Evolutionary conservation across 2,888 invertebrate species (phyloP).

Genomic region (Phalera bucephala): DNA sequence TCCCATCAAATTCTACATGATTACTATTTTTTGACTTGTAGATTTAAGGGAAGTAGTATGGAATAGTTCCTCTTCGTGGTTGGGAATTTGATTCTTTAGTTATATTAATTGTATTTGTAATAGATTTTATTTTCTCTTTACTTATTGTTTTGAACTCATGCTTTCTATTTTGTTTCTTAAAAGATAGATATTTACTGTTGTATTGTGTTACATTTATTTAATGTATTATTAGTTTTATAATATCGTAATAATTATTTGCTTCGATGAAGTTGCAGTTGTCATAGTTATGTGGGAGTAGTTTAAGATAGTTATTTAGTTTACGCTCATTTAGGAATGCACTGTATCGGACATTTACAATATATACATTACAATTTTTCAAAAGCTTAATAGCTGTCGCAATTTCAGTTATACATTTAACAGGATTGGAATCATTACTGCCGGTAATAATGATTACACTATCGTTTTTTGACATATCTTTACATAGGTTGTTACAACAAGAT

Average conservation of each 20-base stretch:
- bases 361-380: conserved; percentile 4
- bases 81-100: too few relatives aligned
- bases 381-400: conserved; percentile 1
- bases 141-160: background rate
- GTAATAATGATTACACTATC: conserved; percentile 1
- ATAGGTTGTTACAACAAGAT: too few relatives aligned
- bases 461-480: too few relatives aligned
- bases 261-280: conserved; percentile 5
- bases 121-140: conserved; percentile 5
- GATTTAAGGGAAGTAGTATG: too few relatives aligned
- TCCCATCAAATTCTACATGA: too few relatives aligned
- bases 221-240: conserved; percentile 3
- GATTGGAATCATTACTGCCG: conserved; percentile 5
- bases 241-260: background rate
- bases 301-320: conserved; percentile 3
- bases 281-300: conserved; percentile 2
- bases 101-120: too few relatives aligned
- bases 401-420: conserved; percentile 3
- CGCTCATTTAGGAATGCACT: conserved; percentile 2
- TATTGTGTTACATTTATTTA: background rate
- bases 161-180: conserved; percentile 1
- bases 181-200: conserved; percentile 1
- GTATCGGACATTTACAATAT: conserved; percentile 2
- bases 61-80: too few relatives aligned
- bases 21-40: too few relatives aligned